Base-by-base conservation (phyloP, 2,113 vertebrate genomes). In the Piaya cayana region DNA sequence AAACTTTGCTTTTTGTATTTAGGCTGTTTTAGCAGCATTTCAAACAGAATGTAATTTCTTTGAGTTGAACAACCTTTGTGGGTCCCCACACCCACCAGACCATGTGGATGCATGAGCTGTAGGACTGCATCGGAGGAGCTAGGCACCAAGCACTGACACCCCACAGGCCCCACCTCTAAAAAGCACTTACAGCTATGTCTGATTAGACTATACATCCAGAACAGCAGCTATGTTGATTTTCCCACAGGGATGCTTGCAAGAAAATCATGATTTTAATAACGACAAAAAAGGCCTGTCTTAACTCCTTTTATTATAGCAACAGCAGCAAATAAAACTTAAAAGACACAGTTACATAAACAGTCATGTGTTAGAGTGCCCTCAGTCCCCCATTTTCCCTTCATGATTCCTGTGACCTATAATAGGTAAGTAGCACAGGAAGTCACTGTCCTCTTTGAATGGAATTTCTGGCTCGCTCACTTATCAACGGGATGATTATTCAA, bases 181-280 rank as follows among this genome's bases (percentile, higher is more conserved):
- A 74, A 55, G 27, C 47, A 83, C 68, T 89, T 86, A 42, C 22
- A 85, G 78, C 22, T 55, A 71, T 76, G 30, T 78, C 43, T 70
- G 76, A 94, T 81, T 53, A 80, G 64, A 52, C 29, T 30, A 52
- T 67, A 86, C 32, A 92, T 37, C 79, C 70, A 84, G 23, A 87
- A 58, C n/a, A 77, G 60, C 36, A 92, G 63, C 64, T 83, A 39
- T 8, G 63, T 19, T 59, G 71, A 82, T 88, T 84, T 90, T 90
- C 80, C 92, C 86, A 92, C 2, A 45, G 80, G 60, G 26, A 95
- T 34, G 45, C 49, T 65, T 75, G 53, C 53, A 92, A 94, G 80
- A 95, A 97, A 94, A 93, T 84, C n/a, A 79, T 58, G 5, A 94
- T 94, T 96, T 96, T 88, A 93, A 90, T 94, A 88, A 94, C 88